Evolutionary conservation across 2,888 invertebrate species (phyloP).

Genomic region (Bimastos eiseni): DNA sequence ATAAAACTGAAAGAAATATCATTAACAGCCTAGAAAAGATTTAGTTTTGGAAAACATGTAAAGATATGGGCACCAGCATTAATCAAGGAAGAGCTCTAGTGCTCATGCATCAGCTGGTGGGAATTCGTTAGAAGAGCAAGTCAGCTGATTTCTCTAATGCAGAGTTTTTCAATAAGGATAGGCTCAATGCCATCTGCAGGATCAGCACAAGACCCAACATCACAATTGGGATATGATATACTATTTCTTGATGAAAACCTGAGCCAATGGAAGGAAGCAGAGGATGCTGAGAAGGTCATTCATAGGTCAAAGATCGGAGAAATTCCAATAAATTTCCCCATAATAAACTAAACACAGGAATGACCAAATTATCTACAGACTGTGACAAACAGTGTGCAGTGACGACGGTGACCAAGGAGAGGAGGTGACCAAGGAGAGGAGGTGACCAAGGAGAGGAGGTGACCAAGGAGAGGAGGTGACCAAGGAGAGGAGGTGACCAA

Average conservation of each 20-base stretch:
- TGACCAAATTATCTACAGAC: neutral
- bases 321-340: slow-evolving; percentile 13
- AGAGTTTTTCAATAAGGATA: neutral
- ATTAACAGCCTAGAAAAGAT: neutral
- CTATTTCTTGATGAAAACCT: neutral
- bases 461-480: too few species aligned
- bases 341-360: neutral
- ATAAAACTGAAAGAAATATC: neutral
- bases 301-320: neutral
- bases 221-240: neutral
- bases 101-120: neutral
- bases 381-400: neutral
- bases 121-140: neutral
- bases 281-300: neutral
- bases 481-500: too few species aligned
- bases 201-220: neutral
- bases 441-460: too few species aligned
- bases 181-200: neutral
- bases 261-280: neutral
- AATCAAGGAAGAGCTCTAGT: neutral
- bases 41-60: neutral
- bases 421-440: too few species aligned
- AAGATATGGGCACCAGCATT: neutral
- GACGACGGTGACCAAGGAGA: too few species aligned
- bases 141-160: neutral